Percentiles rank a stretch among this genome's conserved stretches.
These are phyloP conservation scores for Opisthograptis luteolata DNA, from an alignment of 2,888 invertebrate genomes.

Conservation along the genomic window DNA sequence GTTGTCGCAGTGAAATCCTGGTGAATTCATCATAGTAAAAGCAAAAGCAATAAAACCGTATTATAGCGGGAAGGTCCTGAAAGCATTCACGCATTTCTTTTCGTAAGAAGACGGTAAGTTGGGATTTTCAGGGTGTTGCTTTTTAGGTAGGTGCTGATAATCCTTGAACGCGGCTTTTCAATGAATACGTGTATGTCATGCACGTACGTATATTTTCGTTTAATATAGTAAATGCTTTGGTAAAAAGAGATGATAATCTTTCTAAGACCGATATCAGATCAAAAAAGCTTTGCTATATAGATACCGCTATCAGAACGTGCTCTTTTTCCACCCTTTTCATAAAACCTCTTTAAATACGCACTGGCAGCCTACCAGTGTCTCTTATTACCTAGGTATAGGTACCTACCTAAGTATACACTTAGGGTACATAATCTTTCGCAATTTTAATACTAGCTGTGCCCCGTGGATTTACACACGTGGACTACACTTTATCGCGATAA, in stretches of 20 bases:
- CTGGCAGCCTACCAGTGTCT: too few relatives aligned
- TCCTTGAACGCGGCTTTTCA: slow-evolving; percentile 3
- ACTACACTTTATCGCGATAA: too few relatives aligned
- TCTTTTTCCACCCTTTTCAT: too few relatives aligned
- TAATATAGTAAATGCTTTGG: background rate
- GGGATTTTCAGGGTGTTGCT: slow-evolving; percentile 18
- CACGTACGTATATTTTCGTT: slow-evolving; percentile 2
- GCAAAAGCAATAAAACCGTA: slow-evolving; percentile 17
- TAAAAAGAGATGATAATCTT: background rate
- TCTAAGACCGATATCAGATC: background rate
- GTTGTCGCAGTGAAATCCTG: slow-evolving; percentile 8
- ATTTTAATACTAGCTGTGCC: too few relatives aligned
- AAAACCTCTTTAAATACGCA: too few relatives aligned
- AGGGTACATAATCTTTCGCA: too few relatives aligned
- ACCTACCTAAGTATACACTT: background rate
- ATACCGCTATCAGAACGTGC: background rate
- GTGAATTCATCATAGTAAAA: slow-evolving; percentile 12
- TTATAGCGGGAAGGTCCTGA: slow-evolving; percentile 16
- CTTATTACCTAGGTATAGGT: background rate
- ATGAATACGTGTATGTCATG: slow-evolving; percentile 19
- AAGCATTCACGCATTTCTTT: slow-evolving; percentile 22
- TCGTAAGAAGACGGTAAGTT: slow-evolving; percentile 10
- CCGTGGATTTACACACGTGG: too few relatives aligned
- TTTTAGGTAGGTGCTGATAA: slow-evolving; percentile 12
- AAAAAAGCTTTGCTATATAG: background rate